A percentile compares a stretch with the other conserved stretches of the same genome.
Conservation (phyloP, 2,113 vertebrate species). For the Orycteropus afer region DNA sequence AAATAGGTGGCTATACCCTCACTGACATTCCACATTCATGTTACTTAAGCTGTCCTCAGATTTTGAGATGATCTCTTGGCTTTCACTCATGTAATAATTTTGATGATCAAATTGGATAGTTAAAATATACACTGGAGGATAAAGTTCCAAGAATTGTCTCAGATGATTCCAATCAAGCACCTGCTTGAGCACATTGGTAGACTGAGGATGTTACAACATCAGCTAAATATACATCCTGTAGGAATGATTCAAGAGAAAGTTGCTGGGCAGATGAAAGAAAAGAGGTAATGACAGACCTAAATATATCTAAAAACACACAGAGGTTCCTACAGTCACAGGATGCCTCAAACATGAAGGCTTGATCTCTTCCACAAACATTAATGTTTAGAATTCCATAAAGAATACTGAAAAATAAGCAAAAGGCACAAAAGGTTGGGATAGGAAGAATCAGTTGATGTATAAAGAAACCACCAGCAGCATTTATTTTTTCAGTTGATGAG, state of each 20-base stretch:
- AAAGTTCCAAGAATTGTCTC: background rate
- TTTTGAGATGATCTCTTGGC: background rate
- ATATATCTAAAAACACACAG: background rate
- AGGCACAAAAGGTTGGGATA: background rate
- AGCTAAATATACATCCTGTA: background rate
- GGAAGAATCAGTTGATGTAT: background rate
- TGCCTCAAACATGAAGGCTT: background rate
- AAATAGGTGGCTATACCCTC: background rate
- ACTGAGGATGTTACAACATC: background rate
- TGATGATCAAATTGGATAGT: background rate
- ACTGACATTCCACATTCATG: background rate
- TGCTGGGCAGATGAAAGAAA: background rate
- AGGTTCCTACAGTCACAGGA: background rate
- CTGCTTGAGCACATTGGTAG: background rate
- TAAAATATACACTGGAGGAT: background rate
- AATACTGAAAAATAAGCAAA: background rate
- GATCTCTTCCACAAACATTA: background rate
- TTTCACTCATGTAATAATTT: background rate
- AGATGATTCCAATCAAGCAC: background rate
- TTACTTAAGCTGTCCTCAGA: background rate
- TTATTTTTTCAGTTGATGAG: background rate
- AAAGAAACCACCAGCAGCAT: background rate
- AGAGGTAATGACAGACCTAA: background rate
- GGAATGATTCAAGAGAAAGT: background rate
- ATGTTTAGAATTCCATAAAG: slow-evolving; percentile 18